These are phyloP conservation scores for Caretta caretta DNA, from an alignment of 2,113 vertebrate species.

Conservation along the genomic window DNA sequence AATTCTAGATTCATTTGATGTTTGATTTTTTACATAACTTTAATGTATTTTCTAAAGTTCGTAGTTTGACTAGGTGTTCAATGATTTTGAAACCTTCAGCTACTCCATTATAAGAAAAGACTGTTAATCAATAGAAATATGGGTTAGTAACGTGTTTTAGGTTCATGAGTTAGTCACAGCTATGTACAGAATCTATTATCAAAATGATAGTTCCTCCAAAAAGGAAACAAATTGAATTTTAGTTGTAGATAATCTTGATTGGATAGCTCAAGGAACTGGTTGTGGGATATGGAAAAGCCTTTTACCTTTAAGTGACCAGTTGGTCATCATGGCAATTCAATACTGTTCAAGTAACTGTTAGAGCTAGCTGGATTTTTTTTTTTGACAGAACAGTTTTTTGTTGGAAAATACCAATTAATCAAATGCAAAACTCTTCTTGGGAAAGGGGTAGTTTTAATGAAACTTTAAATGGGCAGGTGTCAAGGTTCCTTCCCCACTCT, in stretches of 20 bases:
- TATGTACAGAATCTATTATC: neutral
- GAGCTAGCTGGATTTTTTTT: neutral
- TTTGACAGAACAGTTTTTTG: neutral
- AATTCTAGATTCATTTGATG: neutral
- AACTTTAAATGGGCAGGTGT: neutral
- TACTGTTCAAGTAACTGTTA: neutral
- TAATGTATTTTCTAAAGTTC: conserved; percentile 33
- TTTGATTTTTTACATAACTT: conserved; percentile 34
- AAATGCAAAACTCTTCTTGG: neutral
- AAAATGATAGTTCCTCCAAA: neutral
- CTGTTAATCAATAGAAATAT: neutral
- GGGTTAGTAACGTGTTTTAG: neutral
- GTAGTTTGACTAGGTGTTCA: conserved; percentile 21
- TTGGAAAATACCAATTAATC: neutral
- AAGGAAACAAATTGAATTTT: neutral
- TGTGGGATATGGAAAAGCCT: neutral
- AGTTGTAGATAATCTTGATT: neutral
- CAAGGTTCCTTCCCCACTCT: no score
- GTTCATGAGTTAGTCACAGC: neutral
- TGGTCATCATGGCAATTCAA: neutral
- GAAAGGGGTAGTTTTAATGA: neutral
- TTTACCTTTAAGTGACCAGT: neutral
- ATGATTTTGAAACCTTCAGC: conserved; percentile 32
- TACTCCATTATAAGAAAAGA: conserved; percentile 5
- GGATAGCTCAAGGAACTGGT: neutral